A percentile compares a stretch with the other conserved stretches of the same genome.
Conservation (phyloP, 2,113 vertebrate genomes). For the Pterophyllum scalare region DNA sequence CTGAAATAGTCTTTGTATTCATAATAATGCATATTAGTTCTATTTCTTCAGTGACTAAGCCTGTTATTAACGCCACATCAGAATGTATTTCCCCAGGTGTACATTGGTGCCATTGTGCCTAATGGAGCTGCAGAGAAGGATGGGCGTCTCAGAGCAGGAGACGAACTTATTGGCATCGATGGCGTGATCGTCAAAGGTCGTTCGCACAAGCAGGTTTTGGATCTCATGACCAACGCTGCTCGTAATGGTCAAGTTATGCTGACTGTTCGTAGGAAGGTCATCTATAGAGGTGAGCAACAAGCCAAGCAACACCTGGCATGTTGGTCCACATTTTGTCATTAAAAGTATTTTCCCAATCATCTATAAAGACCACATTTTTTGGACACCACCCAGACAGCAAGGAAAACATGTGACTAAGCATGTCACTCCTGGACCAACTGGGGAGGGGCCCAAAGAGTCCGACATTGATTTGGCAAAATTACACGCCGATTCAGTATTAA, state of each 20-base stretch:
- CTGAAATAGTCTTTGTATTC: not conserved
- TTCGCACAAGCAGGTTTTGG: conserved; percentile 95
- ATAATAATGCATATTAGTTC: not conserved
- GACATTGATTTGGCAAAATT: no score
- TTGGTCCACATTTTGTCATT: not conserved
- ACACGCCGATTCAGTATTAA: no score
- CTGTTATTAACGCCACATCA: conserved; percentile 36
- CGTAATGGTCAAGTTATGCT: conserved; percentile 94
- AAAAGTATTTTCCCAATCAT: not conserved
- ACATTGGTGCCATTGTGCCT: conserved; percentile 95
- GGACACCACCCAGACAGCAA: no score
- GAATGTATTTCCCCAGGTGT: conserved; percentile 86
- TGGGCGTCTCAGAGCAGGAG: conserved; percentile 90
- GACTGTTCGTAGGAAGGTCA: conserved; percentile 90
- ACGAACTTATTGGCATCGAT: conserved; percentile 96
- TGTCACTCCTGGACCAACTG: no score
- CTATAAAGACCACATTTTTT: no score
- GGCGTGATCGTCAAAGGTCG: conserved; percentile 92
- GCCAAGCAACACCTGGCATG: not conserved
- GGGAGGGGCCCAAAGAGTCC: no score
- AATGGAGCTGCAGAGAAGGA: conserved; percentile 94
- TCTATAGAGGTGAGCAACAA: conserved; percentile 85
- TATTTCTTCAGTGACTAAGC: not conserved
- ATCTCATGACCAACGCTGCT: conserved; percentile 96
- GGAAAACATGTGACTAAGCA: no score